These are phyloP conservation scores for Cacajao melanocephalus DNA, from an alignment of 2,797 vertebrate genomes.

Conservation along the genomic window DNA sequence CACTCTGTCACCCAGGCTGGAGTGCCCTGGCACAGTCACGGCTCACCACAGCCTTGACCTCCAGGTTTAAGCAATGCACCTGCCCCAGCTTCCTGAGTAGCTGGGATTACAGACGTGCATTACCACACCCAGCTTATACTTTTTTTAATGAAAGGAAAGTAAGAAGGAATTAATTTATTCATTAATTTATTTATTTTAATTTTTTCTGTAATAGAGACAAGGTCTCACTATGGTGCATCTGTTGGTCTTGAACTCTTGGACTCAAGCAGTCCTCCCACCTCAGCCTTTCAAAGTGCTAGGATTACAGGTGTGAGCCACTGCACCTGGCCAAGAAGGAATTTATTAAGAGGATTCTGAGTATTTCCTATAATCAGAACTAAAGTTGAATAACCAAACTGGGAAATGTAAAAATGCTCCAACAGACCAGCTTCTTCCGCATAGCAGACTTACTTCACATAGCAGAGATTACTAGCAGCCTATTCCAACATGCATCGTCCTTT, in stretches of 20 bases:
- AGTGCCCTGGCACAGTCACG: neutral
- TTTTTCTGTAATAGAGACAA: neutral
- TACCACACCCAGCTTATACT: neutral
- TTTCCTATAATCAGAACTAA: slow-evolving; percentile 15
- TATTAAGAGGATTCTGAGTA: neutral
- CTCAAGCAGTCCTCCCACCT: neutral
- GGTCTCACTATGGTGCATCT: neutral
- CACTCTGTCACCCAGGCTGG: neutral
- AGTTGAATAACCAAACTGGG: neutral
- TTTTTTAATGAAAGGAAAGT: slow-evolving; percentile 22
- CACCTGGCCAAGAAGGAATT: neutral
- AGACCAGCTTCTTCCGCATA: neutral
- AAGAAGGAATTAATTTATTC: slow-evolving; percentile 13
- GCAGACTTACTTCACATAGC: neutral
- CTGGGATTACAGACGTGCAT: neutral
- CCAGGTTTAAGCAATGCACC: neutral
- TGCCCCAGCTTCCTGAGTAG: neutral
- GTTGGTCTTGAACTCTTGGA: neutral
- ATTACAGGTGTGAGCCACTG: neutral
- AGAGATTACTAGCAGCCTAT: neutral
- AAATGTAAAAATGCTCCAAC: neutral
- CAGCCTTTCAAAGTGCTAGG: neutral
- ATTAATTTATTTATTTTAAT: neutral
- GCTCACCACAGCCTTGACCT: neutral
- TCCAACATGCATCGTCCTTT: neutral